These are phyloP conservation scores for Sminthurides aquaticus DNA, from an alignment of 2,888 invertebrate species.

Conservation along the genomic window DNA sequence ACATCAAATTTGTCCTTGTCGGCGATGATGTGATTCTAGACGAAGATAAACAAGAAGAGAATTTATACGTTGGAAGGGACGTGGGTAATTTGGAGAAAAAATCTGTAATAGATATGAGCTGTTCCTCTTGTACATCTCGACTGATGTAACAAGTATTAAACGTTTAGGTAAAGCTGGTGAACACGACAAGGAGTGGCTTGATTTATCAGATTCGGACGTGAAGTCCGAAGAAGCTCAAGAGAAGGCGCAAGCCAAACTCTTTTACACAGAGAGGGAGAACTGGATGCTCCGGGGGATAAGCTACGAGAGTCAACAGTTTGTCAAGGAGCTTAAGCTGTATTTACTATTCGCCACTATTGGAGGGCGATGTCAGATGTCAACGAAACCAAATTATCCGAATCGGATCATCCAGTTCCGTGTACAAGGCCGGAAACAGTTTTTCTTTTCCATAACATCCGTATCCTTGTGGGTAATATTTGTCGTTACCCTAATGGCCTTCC, in stretches of 20 bases:
- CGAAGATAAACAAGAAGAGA: not conserved
- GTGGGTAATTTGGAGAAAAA: no score
- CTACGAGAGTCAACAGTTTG: conserved; percentile 14
- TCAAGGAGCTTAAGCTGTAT: not conserved
- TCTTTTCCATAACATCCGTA: conserved; percentile 11
- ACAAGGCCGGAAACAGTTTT: conserved; percentile 8
- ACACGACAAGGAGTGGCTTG: conserved; percentile 11
- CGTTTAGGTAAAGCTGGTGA: conserved; percentile 1
- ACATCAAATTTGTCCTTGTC: not conserved
- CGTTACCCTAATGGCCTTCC: conserved; percentile 1
- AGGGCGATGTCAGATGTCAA: conserved; percentile 7
- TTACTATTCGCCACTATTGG: not conserved
- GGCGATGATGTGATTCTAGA: not conserved
- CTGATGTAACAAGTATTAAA: no score
- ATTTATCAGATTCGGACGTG: conserved; percentile 7
- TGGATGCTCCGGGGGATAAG: conserved; percentile 19
- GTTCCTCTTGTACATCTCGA: no score
- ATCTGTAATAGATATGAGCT: no score
- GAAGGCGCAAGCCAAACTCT: not conserved
- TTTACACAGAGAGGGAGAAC: conserved; percentile 4
- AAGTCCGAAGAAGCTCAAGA: not conserved
- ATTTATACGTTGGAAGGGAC: not conserved
- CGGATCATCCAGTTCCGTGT: conserved; percentile 9
- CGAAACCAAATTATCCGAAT: conserved; percentile 1
- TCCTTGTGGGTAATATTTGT: conserved; percentile 13